phyloP scores from a whole-genome alignment of 2,113 vertebrate species.

The Pipa parva region DNA sequence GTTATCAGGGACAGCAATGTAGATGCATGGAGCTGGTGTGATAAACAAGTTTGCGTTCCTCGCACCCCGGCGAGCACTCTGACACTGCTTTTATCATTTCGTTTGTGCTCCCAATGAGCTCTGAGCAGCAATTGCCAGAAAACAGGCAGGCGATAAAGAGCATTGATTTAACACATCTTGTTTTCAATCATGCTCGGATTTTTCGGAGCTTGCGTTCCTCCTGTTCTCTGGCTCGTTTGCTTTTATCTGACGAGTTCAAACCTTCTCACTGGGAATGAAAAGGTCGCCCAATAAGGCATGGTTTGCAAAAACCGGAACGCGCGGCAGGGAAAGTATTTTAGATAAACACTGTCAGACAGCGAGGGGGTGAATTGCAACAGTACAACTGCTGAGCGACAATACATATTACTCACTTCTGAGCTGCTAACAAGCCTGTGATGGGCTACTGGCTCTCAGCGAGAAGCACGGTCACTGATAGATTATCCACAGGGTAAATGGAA shows the following conservation, averaged over 20 bases:
- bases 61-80: slow-evolving; percentile 67
- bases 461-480: slow-evolving; percentile 40
- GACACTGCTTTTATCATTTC: slow-evolving; percentile 77
- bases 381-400: slow-evolving; percentile 77
- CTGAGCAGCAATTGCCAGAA: slow-evolving; percentile 75
- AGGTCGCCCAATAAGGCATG: slow-evolving; percentile 84
- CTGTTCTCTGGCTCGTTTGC: slow-evolving; percentile 74
- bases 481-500: slow-evolving; percentile 22
- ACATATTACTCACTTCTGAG: slow-evolving; percentile 70
- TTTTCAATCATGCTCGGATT: slow-evolving; percentile 84
- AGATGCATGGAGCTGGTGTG: slow-evolving; percentile 58
- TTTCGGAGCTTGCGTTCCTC: slow-evolving; percentile 78
- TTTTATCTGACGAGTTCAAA: slow-evolving; percentile 83
- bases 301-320: slow-evolving; percentile 80
- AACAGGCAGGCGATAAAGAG: slow-evolving; percentile 79
- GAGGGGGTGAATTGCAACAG: slow-evolving; percentile 78
- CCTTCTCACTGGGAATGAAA: slow-evolving; percentile 81
- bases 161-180: slow-evolving; percentile 87
- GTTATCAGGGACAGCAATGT: slow-evolving; percentile 52
- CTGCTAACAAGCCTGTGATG: slow-evolving; percentile 59
- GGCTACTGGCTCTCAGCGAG: slow-evolving; percentile 63
- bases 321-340: slow-evolving; percentile 78
- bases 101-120: slow-evolving; percentile 77
- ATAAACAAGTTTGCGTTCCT: slow-evolving; percentile 72
- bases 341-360: slow-evolving; percentile 82